phyloP scores from a whole-genome alignment of 2,113 vertebrate species.

The Bubo bubo region DNA sequence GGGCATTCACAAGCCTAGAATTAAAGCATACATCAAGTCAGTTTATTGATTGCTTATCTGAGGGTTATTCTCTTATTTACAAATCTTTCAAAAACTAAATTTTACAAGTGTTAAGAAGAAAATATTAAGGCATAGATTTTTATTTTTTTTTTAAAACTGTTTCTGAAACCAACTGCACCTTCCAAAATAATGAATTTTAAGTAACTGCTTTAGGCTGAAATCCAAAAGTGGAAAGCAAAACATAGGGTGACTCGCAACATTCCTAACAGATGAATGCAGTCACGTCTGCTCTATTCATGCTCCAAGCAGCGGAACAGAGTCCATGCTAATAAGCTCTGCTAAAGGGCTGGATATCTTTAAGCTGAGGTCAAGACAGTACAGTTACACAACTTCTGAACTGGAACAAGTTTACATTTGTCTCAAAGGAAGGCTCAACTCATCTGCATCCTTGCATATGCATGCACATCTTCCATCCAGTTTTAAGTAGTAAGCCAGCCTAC shows the following conservation, averaged over 20 bases:
- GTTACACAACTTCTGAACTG: not conserved
- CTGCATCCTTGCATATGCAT: not conserved
- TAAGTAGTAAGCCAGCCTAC: not conserved
- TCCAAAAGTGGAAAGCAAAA: not conserved
- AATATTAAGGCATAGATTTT: not conserved
- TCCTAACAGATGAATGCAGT: not conserved
- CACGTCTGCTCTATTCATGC: not conserved
- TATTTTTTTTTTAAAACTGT: not conserved
- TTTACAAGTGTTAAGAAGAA: not conserved
- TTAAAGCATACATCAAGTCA: not conserved
- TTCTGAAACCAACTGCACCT: not conserved
- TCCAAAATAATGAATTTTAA: not conserved
- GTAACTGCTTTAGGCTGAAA: not conserved
- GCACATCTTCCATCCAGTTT: not conserved
- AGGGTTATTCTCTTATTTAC: not conserved
- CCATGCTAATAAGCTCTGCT: not conserved
- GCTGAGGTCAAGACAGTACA: not conserved
- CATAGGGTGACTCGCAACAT: not conserved
- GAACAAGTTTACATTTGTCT: not conserved
- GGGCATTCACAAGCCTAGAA: slow-evolving; percentile 92
- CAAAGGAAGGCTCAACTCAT: not conserved
- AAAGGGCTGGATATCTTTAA: not conserved
- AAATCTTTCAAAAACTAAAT: not conserved
- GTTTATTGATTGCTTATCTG: not conserved
- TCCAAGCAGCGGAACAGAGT: not conserved